Base-by-base conservation (phyloP, 2,888 invertebrate species). In the Chirona hameri region DNA sequence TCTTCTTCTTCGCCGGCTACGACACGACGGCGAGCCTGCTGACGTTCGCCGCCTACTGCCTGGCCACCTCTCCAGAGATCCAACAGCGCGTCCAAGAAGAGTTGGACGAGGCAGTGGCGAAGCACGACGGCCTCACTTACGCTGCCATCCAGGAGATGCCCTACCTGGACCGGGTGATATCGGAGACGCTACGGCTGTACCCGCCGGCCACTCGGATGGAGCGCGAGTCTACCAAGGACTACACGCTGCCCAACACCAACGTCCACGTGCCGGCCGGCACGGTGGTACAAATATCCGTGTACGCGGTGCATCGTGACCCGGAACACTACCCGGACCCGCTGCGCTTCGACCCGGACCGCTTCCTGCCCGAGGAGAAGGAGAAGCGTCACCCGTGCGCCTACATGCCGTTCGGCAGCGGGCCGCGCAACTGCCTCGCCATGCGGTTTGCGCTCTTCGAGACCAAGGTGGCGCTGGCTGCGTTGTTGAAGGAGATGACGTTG, bases 271-370 rank as follows among this genome's bases (percentile, higher is more conserved):
- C n/a, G 21, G 80, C 76, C 18, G 82, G 72, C 0, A 90, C 89
- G 0, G 85, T 88, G 27, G 87, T 91, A 5, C 88, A 91, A 27
- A 89, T 92, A 79, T 91, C 92, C 18, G 88, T 89, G 14, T 89
- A 90, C 84, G 90, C 90, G 46, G 90, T 92, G 85, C 92, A 92
- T 84, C 90, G 90, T 87, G 92, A 92, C 86, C 90, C 91, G 0
- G 89, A 90, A 1, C 88, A 90, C 85, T 92, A 91, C 85, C 90
- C 91, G 0, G 89, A 93, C 18, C 93, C 93, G 0, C 89, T 91
- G 1, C 88, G 89, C 57, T 90, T 90, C 85, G 88, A 89, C 83
- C 90, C 90, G 3, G 89, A 90, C 65, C 87, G 91, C 84, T 91
- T 91, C 87, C 86, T 85, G n/a, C 83, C 84, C 24, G 85, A 85